Percentiles rank a stretch among this genome's conserved stretches.
These are phyloP conservation scores for Conger conger DNA, from an alignment of 2,113 vertebrate genomes.

Conservation along the genomic window DNA sequence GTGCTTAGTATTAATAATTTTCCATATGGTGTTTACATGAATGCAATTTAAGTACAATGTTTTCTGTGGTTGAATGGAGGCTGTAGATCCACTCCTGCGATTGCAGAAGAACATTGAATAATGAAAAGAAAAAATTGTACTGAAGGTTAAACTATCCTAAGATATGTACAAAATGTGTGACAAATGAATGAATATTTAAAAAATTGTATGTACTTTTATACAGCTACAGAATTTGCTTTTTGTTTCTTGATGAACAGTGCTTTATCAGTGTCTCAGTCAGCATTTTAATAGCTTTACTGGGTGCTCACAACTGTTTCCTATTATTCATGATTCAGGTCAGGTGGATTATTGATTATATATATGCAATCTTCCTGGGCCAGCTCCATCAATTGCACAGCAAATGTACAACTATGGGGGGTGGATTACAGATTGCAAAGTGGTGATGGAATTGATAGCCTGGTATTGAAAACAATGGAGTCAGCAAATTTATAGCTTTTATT, in stretches of 20 bases:
- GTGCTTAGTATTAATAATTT: neutral
- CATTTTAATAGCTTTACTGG: too few species aligned
- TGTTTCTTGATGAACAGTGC: too few species aligned
- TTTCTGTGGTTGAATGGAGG: neutral
- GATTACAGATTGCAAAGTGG: too few species aligned
- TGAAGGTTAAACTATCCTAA: too few species aligned
- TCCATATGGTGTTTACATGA: neutral
- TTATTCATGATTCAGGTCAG: neutral
- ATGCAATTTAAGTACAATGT: neutral
- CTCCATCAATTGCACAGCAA: neutral
- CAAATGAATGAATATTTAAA: too few species aligned
- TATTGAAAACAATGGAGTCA: neutral
- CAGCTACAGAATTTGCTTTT: too few species aligned
- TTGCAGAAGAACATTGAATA: too few species aligned
- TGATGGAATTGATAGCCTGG: neutral
- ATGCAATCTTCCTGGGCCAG: neutral
- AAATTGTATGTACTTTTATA: too few species aligned
- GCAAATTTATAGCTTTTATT: too few species aligned
- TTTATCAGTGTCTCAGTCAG: too few species aligned
- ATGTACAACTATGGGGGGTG: neutral
- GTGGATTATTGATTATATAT: neutral
- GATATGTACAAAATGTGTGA: too few species aligned
- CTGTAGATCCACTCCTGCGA: neutral
- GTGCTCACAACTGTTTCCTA: neutral
- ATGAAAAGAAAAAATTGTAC: too few species aligned